A percentile compares a stretch with the other conserved stretches of the same genome.
Evolutionary conservation across 2,888 invertebrate genomes (phyloP).

Genomic region (Pristionchus maxplancki): DNA sequence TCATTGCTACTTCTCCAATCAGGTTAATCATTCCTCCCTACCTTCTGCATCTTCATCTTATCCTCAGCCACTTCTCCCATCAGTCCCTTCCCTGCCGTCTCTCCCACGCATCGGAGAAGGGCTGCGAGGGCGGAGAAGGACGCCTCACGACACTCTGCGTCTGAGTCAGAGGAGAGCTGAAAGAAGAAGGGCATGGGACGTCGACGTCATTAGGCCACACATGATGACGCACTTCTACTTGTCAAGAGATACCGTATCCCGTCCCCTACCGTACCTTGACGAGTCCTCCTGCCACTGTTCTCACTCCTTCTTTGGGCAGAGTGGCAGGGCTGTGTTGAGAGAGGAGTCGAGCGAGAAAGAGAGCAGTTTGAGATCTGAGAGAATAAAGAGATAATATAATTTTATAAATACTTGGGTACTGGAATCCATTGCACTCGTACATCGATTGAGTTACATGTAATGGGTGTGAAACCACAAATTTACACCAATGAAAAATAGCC

Average conservation of each 20-base stretch:
- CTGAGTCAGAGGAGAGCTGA: constrained; percentile 80
- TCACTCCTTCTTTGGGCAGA: constrained; percentile 49
- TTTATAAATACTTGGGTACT: not conserved
- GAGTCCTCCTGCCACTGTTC: constrained; percentile 29
- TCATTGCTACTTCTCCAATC: too few species aligned
- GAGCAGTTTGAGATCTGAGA: constrained; percentile 78
- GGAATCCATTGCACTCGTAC: not conserved
- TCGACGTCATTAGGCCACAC: not conserved
- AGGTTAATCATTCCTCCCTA: constrained; percentile 72
- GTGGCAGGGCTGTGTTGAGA: constrained; percentile 49
- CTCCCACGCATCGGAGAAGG: constrained; percentile 87
- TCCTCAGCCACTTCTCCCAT: constrained; percentile 65
- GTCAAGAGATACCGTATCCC: not conserved
- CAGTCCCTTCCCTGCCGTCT: constrained; percentile 88
- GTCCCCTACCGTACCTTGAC: constrained; percentile 51
- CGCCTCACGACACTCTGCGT: constrained; percentile 91
- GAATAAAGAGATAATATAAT: not conserved
- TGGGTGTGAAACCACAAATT: too few species aligned
- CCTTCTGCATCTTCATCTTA: constrained; percentile 81
- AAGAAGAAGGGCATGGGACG: not conserved
- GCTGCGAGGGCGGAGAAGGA: constrained; percentile 84
- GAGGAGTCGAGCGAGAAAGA: constrained; percentile 59
- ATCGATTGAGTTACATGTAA: too few species aligned
- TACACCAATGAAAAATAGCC: too few species aligned
- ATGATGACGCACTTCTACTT: not conserved